Base-by-base conservation (phyloP, 2,888 invertebrate genomes). In the Tetheella fluctuosa region DNA sequence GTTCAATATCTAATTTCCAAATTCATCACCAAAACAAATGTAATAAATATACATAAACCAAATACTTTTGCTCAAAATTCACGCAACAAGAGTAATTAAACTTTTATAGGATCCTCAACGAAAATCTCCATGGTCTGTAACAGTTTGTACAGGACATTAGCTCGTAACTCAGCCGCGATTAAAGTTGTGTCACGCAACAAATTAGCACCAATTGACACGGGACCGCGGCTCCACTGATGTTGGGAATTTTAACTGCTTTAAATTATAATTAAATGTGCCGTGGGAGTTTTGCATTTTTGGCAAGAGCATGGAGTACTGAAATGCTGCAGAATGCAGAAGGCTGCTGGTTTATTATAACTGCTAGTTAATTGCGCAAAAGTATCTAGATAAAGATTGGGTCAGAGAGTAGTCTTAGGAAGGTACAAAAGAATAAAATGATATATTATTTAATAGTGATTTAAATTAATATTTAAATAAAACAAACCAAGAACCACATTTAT, bases 181-280 rank as follows among this genome's bases (percentile, higher is more conserved):
- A 70, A 64, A 54, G 54, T n/a, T 62, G 59, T 68, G 66, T 66
- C 71, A 67, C 59, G 64, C 68, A 64, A 73, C 64, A 64, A 77
- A 79, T 79, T 77, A 71, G 59, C 54, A 59, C 67, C 76, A 78
- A 79, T 79, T 75, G 72, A 70, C 63, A 54, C 37, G 59, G 62
- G 60, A 59, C 39, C 57, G 76, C 74, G 71, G 73, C 66, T 39
- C 64, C 65, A 69, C 63, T 73, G 72, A 68, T 64, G 59, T 39
- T 59, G 53, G 53, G 54, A 57, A 58, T 62, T 59, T 60, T 54
- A 67, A 63, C 62, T 62, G 63, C 23, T 63, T 65, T 69, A 73
- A 74, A 77, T 77, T 76, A 60, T 73, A 77, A 74, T 77, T 64
- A 62, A 69, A 71, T 70, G 67, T 60, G 57, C 48, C 57, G 57